Evolutionary conservation across 2,113 vertebrate species (phyloP).

Genomic region (Syngnathus scovelli): DNA sequence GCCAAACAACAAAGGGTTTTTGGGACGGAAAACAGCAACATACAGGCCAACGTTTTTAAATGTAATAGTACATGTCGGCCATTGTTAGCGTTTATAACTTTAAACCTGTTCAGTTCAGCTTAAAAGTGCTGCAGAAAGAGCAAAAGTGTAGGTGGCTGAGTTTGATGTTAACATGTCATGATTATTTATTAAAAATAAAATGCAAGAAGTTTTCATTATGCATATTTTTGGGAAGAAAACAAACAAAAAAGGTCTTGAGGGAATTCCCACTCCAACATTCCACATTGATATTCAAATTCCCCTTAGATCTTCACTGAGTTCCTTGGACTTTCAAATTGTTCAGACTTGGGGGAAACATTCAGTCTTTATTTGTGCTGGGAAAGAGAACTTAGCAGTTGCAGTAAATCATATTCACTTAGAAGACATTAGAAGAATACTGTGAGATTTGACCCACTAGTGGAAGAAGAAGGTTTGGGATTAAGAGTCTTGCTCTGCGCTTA

Average conservation of each 20-base stretch:
- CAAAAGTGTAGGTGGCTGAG: not conserved
- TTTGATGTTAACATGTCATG: not conserved
- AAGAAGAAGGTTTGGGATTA: not conserved
- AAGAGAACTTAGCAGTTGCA: not conserved
- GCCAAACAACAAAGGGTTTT: conserved; percentile 22
- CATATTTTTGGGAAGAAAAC: not conserved
- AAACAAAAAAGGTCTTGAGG: not conserved
- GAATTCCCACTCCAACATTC: not conserved
- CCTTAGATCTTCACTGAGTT: not conserved
- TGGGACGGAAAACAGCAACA: not conserved
- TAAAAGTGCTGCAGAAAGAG: not conserved
- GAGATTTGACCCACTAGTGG: not conserved
- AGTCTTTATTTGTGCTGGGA: not conserved
- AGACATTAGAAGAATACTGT: not conserved
- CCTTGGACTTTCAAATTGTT: not conserved
- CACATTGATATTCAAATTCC: not conserved
- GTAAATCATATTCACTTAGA: not conserved
- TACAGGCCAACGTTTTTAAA: not conserved
- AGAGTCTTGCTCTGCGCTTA: too few relatives aligned
- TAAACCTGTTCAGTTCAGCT: not conserved
- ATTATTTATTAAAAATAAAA: not conserved
- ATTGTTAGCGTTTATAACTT: not conserved
- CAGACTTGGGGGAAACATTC: not conserved
- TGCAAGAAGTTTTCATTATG: not conserved
- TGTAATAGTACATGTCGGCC: not conserved